A percentile compares a stretch with the other conserved stretches of the same genome.
These are phyloP conservation scores for Tribolium madens DNA, from an alignment of 1,140 invertebrate genomes.

Conservation along the genomic window DNA sequence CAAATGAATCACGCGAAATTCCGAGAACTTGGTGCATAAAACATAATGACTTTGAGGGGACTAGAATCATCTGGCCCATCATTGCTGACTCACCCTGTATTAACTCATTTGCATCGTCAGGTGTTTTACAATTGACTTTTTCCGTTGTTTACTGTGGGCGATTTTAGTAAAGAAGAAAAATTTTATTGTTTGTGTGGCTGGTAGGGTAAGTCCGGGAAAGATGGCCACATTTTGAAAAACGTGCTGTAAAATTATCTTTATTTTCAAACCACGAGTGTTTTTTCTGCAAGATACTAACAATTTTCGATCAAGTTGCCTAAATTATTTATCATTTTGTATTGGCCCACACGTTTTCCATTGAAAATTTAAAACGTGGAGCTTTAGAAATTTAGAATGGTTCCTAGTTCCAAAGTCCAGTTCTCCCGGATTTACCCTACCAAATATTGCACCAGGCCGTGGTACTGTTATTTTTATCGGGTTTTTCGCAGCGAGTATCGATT, in stretches of 20 bases:
- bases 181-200: too few relatives aligned
- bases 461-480: constrained; percentile 11
- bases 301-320: too few relatives aligned
- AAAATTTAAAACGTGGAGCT: too few relatives aligned
- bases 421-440: too few relatives aligned
- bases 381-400: background rate
- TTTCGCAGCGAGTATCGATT: background rate
- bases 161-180: background rate
- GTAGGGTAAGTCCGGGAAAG: too few relatives aligned
- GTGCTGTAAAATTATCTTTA: too few relatives aligned
- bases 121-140: background rate
- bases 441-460: background rate
- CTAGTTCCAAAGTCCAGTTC: background rate
- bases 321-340: too few relatives aligned
- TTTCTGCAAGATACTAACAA: too few relatives aligned
- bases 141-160: background rate
- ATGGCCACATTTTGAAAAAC: too few relatives aligned
- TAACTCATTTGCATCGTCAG: background rate
- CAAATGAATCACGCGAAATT: constrained; percentile 8
- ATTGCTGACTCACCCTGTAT: constrained; percentile 8
- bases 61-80: background rate
- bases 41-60: background rate
- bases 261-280: too few relatives aligned
- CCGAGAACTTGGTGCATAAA: background rate
- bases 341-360: too few relatives aligned